A percentile compares a stretch with the other conserved stretches of the same genome.
phyloP scores from a whole-genome alignment of 2,797 vertebrate genomes.

The Parotocinclus haroldoi region DNA sequence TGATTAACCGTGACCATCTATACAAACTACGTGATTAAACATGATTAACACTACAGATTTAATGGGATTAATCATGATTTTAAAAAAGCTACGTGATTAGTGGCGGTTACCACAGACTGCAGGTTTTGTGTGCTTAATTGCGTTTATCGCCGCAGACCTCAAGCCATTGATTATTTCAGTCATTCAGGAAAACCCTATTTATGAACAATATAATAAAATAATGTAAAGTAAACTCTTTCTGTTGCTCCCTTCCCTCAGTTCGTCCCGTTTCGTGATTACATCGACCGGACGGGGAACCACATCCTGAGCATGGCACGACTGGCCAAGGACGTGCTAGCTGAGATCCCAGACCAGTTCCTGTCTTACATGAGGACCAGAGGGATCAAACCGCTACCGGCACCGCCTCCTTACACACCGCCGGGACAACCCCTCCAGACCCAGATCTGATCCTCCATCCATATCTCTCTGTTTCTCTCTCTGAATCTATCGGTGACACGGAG shows the following conservation, averaged over 20 bases:
- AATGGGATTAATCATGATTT: too few species aligned
- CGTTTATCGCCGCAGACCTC: too few species aligned
- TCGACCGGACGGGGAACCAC: slow-evolving; percentile 92
- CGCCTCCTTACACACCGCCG: slow-evolving; percentile 89
- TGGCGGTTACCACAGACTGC: too few species aligned
- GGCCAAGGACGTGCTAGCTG: slow-evolving; percentile 93
- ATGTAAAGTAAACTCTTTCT: not conserved
- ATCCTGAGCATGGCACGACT: slow-evolving; percentile 93
- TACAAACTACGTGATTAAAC: too few species aligned
- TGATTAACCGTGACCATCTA: too few species aligned
- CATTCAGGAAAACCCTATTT: too few species aligned
- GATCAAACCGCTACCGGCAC: slow-evolving; percentile 91
- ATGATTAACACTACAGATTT: too few species aligned
- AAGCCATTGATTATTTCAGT: too few species aligned
- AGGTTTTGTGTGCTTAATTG: too few species aligned
- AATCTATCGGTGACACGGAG: slow-evolving; percentile 42
- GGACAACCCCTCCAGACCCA: slow-evolving; percentile 86
- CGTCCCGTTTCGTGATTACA: slow-evolving; percentile 94
- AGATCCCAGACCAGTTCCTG: slow-evolving; percentile 95
- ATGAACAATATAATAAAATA: too few species aligned
- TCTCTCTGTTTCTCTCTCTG: slow-evolving; percentile 34
- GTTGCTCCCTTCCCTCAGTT: slow-evolving; percentile 70
- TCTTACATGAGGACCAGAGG: slow-evolving; percentile 95
- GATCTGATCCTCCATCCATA: slow-evolving; percentile 72
- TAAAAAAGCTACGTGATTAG: too few species aligned